A percentile compares a stretch with the other conserved stretches of the same genome.
phyloP scores from a whole-genome alignment of 2,113 vertebrate genomes.

The Gallinago undulata region DNA sequence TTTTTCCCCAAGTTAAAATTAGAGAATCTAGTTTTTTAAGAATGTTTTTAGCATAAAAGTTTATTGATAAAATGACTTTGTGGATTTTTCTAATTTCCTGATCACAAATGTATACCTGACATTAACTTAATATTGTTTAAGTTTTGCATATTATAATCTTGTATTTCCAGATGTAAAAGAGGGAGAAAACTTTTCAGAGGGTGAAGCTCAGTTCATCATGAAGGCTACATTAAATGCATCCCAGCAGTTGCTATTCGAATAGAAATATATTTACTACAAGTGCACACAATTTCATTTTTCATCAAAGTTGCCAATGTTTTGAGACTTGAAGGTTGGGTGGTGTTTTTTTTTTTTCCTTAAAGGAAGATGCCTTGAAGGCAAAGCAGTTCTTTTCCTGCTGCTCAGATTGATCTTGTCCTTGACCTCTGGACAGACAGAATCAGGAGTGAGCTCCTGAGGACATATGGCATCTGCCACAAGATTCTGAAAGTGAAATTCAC shows the following conservation, averaged over 20 bases:
- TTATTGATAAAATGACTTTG: not conserved
- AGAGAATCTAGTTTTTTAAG: not conserved
- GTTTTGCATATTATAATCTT: not conserved
- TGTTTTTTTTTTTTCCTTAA: not conserved
- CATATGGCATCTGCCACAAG: not conserved
- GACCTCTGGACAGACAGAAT: not conserved
- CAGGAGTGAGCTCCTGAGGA: not conserved
- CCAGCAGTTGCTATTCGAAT: not conserved
- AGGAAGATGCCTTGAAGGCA: not conserved
- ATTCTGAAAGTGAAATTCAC: not conserved
- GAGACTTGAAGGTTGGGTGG: not conserved
- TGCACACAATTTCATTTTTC: not conserved
- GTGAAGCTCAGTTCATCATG: not conserved
- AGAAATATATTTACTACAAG: not conserved
- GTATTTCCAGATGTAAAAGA: not conserved
- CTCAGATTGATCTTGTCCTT: not conserved
- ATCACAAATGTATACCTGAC: not conserved
- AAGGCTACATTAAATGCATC: not conserved
- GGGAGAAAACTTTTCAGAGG: not conserved
- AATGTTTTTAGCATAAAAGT: not conserved
- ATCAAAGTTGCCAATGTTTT: not conserved
- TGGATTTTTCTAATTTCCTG: not conserved
- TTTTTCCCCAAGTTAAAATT: not conserved
- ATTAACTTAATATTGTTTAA: not conserved
- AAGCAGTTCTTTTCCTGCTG: not conserved